These are phyloP conservation scores for Pyralis farinalis DNA, from an alignment of 2,888 invertebrate genomes.

Conservation along the genomic window DNA sequence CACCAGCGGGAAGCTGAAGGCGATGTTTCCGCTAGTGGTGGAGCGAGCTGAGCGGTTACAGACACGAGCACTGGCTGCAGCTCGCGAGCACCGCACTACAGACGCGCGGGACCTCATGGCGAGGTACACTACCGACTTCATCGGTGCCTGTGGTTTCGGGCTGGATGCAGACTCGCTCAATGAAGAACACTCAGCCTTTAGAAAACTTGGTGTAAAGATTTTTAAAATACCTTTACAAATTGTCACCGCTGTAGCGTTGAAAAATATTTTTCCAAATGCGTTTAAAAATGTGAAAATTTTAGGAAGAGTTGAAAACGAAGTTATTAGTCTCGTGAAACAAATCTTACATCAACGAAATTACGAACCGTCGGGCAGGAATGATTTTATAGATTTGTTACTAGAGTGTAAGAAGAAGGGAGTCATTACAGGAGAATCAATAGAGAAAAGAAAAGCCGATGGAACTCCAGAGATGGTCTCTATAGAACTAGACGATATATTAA, in stretches of 20 bases:
- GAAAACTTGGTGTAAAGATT: conserved; percentile 41
- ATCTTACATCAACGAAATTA: conserved; percentile 36
- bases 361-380: conserved; percentile 44
- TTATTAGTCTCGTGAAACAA: conserved; percentile 24
- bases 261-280: conserved; percentile 1
- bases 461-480: conserved; percentile 28
- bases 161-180: conserved; percentile 48
- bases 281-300: conserved; percentile 1
- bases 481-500: conserved; percentile 39
- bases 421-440: conserved; percentile 38
- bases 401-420: conserved; percentile 40
- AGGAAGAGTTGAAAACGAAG: conserved; percentile 2
- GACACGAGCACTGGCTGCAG: conserved; percentile 29
- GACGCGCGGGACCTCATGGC: conserved; percentile 55
- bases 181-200: conserved; percentile 44
- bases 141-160: conserved; percentile 53
- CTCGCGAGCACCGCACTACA: conserved; percentile 24
- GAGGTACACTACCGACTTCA: conserved; percentile 52
- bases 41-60: conserved; percentile 46
- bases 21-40: conserved; percentile 54
- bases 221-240: conserved; percentile 21
- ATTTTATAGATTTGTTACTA: conserved; percentile 45
- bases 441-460: conserved; percentile 34
- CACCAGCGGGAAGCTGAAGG: conserved; percentile 49
- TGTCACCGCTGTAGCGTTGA: background rate